These are phyloP conservation scores for Mesorhabditis spiculigera DNA, from an alignment of 2,888 invertebrate species.

Conservation along the genomic window DNA sequence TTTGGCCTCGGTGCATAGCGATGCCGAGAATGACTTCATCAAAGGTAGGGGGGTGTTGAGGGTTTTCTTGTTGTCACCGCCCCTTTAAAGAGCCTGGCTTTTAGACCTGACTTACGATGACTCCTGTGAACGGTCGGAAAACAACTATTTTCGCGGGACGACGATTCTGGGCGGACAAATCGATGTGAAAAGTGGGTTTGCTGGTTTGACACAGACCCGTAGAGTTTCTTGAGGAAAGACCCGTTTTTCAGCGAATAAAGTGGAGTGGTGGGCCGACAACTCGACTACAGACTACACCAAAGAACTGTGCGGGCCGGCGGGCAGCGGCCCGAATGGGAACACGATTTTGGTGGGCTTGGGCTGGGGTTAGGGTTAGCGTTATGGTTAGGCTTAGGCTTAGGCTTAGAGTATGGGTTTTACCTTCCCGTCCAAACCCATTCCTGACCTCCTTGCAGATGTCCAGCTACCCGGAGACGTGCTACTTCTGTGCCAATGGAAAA, in stretches of 20 bases:
- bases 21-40: slow-evolving; percentile 11
- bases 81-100: too few species aligned
- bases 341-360: background rate
- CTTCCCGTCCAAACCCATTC: too few species aligned
- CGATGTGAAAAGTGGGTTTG: background rate
- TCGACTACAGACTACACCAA: background rate
- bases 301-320: background rate
- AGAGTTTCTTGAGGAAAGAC: background rate
- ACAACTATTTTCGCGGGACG: background rate
- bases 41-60: background rate
- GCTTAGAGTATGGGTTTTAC: too few species aligned
- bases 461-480: slow-evolving; percentile 1
- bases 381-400: background rate
- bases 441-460: background rate
- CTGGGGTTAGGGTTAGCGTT: too few species aligned
- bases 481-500: background rate
- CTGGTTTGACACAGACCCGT: background rate
- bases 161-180: background rate
- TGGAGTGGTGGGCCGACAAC: background rate
- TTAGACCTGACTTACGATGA: background rate
- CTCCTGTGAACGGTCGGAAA: background rate
- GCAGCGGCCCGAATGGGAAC: background rate
- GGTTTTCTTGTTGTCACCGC: background rate
- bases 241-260: background rate
- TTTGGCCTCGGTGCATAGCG: slow-evolving; percentile 14